Evolutionary conservation across 1,140 invertebrate species (phyloP).

Genomic region (Schlechtendalia chinensis): DNA sequence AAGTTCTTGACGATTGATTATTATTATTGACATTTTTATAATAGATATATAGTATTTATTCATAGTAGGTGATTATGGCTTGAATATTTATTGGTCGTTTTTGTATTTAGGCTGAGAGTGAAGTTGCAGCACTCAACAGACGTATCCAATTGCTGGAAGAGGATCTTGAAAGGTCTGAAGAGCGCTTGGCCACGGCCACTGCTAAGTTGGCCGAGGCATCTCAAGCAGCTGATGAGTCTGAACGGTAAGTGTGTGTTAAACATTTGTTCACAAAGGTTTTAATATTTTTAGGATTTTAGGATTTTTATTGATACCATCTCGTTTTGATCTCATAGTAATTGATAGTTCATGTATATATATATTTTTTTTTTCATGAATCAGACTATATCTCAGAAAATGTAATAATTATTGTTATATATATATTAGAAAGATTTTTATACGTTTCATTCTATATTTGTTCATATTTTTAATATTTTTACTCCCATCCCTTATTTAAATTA

Average conservation of each 20-base stretch:
- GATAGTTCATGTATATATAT: not conserved
- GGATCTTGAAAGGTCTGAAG: constrained; percentile 96
- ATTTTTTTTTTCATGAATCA: no score
- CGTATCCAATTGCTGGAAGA: constrained; percentile 98
- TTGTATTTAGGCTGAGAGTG: constrained; percentile 88
- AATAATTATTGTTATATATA: no score
- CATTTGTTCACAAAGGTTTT: constrained; percentile 1
- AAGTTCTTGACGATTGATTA: not conserved
- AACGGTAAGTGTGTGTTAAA: constrained; percentile 78
- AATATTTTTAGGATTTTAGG: constrained; percentile 11
- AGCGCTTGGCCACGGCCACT: constrained; percentile 92
- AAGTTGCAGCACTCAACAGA: constrained; percentile 96
- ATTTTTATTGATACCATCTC: not conserved
- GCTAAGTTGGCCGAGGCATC: constrained; percentile 97
- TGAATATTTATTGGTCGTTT: constrained; percentile 17
- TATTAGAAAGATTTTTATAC: no score
- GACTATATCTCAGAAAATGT: no score
- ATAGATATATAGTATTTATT: not conserved
- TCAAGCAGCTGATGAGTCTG: constrained; percentile 98
- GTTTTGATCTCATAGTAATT: constrained; percentile 1
- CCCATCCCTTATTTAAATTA: no score
- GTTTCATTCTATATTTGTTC: no score
- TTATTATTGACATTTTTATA: not conserved
- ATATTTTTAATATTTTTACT: no score
- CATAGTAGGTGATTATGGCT: not conserved